Percentiles rank a stretch among this genome's conserved stretches.
Evolutionary conservation across 2,888 invertebrate genomes (phyloP).

Genomic region (Lepidonotus clava): DNA sequence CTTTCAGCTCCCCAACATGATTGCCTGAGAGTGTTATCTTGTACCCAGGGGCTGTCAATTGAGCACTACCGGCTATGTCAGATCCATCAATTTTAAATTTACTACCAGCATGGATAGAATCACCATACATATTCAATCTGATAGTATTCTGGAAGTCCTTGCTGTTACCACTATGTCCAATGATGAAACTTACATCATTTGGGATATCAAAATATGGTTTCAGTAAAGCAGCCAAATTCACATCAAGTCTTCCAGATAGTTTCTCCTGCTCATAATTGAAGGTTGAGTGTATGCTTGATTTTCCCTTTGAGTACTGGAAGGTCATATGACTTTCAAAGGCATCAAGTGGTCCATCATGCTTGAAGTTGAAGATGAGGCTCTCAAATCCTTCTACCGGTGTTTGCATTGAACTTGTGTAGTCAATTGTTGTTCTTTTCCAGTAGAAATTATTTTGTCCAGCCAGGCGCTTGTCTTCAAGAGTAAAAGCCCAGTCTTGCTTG

Average conservation of each 20-base stretch:
- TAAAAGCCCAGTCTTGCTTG: constrained; percentile 30
- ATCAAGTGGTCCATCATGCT: constrained; percentile 51
- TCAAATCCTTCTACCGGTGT: constrained; percentile 57
- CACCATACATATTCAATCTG: background rate
- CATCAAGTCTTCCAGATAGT: background rate
- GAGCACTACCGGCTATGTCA: background rate
- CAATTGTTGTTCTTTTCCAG: background rate
- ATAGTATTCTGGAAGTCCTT: background rate
- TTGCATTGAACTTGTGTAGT: constrained; percentile 21
- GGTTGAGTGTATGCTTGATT: background rate
- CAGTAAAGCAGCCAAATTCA: background rate
- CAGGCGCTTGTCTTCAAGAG: constrained; percentile 2
- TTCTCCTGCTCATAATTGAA: background rate
- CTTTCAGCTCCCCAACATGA: background rate
- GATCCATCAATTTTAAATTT: background rate
- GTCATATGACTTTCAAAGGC: constrained; percentile 52
- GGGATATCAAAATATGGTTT: background rate
- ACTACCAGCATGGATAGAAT: background rate
- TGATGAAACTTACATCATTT: background rate
- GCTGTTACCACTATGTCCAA: background rate
- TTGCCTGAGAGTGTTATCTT: background rate
- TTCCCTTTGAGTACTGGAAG: constrained; percentile 32
- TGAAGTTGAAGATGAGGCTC: constrained; percentile 38
- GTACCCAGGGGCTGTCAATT: background rate
- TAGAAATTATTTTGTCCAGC: constrained; percentile 22